A percentile compares a stretch with the other conserved stretches of the same genome.
phyloP scores from a whole-genome alignment of 2,797 vertebrate genomes.

The Notolabrus celidotus region DNA sequence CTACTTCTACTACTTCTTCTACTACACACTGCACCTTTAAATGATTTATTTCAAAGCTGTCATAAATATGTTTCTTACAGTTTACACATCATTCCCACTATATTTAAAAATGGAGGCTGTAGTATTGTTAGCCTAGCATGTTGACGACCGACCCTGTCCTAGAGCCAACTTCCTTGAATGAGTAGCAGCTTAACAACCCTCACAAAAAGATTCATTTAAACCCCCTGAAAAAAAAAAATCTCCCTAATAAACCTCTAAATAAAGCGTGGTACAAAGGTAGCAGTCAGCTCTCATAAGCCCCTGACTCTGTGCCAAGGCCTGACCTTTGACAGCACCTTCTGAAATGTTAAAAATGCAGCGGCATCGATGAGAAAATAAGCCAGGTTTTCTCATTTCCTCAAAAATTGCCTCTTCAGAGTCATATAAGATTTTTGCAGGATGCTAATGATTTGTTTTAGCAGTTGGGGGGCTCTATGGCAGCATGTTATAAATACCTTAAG shows the following conservation, averaged over 20 bases:
- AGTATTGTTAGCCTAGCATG: slow-evolving; percentile 23
- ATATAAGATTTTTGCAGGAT: slow-evolving; percentile 66
- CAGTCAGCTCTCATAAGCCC: background rate
- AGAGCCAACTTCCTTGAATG: background rate
- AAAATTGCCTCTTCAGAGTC: slow-evolving; percentile 60
- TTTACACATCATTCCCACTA: too few species aligned
- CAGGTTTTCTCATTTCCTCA: slow-evolving; percentile 75
- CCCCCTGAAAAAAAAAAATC: background rate
- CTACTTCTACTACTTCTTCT: too few species aligned
- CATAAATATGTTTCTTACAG: too few species aligned
- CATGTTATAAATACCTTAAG: slow-evolving; percentile 69
- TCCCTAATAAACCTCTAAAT: background rate
- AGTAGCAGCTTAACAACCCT: background rate
- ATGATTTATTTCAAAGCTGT: too few species aligned
- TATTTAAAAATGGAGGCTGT: too few species aligned
- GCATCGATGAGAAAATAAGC: slow-evolving; percentile 53
- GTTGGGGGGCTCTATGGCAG: slow-evolving; percentile 56
- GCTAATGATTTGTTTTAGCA: slow-evolving; percentile 79
- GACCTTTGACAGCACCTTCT: slow-evolving; percentile 53
- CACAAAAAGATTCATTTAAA: background rate
- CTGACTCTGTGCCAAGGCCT: slow-evolving; percentile 6
- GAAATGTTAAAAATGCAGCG: slow-evolving; percentile 71
- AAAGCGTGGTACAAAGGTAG: background rate
- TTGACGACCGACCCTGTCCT: slow-evolving; percentile 6
- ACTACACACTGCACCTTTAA: too few species aligned